Base-by-base conservation (phyloP, 2,113 vertebrate species). In the Orycteropus afer region DNA sequence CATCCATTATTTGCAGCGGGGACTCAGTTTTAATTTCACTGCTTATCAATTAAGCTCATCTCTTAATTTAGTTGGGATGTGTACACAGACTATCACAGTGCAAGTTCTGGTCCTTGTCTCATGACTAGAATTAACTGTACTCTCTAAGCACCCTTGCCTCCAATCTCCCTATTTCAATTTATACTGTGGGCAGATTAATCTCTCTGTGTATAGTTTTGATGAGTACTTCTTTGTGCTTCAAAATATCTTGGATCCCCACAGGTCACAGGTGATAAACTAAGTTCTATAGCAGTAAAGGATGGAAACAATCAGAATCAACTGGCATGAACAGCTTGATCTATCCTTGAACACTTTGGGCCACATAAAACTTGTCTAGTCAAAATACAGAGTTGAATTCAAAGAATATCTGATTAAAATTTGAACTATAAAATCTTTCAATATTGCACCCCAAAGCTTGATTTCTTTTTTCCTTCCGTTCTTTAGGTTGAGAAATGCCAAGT, bases 21-120 rank as follows among this genome's bases (percentile, higher is more conserved):
- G 77, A 87, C 40, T 78, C 63, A 15, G 27, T 73, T 65, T 69
- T 90, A 77, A 96, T 95, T 90, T 82, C 23, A 81, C 12, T 90
- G 40, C 69, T 87, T 81, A 18, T 95, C 73, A 94, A 20, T 90
- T 87, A 86, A 86, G 49, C 5, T 78, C 14, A 90, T 63, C 14
- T 82, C 34, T 95, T 94, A 42, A 94, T 84, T 94, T 87, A 86
- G 59, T 69, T 96, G 71, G 61, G 40, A 74, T 76, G 40, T 73
- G 65, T 40, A 69, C 53, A 73, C 40, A 93, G 82, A 93, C 67
- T 15, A 86, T 37, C 37, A 79, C 61, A 89, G 34, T 71, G 22
- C 5, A 86, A 82, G 86, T 86, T 88, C 11, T 29, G 63, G 47
- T 65, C 32, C 2, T 74, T 67, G 91, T n/a, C 15, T 83, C 14